A percentile compares a stretch with the other conserved stretches of the same genome.
phyloP scores from a whole-genome alignment of 2,888 invertebrate species.

The Nemapogon koenigi region DNA sequence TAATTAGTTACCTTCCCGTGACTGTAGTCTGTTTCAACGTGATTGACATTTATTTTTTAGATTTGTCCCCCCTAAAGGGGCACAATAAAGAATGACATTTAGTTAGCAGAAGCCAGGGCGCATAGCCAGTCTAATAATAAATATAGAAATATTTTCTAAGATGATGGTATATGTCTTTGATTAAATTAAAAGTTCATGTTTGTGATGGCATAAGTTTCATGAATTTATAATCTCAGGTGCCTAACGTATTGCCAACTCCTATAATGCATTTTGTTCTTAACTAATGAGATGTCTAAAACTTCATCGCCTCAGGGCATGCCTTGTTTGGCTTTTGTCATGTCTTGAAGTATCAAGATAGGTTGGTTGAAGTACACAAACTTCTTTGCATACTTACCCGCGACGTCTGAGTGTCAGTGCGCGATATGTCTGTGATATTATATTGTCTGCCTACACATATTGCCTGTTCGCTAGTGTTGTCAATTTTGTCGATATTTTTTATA shows the following conservation, averaged over 20 bases:
- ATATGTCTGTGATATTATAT: slow-evolving; percentile 60
- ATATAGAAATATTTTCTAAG: too few relatives aligned
- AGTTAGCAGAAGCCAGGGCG: too few relatives aligned
- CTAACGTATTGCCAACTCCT: slow-evolving; percentile 1
- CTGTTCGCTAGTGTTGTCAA: slow-evolving; percentile 28
- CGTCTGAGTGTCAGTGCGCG: slow-evolving; percentile 55
- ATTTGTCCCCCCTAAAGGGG: too few relatives aligned
- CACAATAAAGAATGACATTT: too few relatives aligned
- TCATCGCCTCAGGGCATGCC: slow-evolving; percentile 20
- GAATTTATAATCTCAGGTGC: too few relatives aligned
- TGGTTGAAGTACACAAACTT: slow-evolving; percentile 39
- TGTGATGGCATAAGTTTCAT: too few relatives aligned
- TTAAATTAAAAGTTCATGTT: too few relatives aligned
- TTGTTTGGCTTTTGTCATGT: slow-evolving; percentile 8
- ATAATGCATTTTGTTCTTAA: slow-evolving; percentile 9
- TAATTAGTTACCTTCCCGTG: too few relatives aligned
- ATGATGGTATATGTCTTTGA: too few relatives aligned
- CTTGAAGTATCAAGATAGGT: slow-evolving; percentile 42
- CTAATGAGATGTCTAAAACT: slow-evolving; percentile 31
- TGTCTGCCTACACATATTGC: slow-evolving; percentile 56
- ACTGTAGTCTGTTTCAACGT: too few relatives aligned
- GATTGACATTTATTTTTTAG: too few relatives aligned
- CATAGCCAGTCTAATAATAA: too few relatives aligned
- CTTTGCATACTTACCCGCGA: slow-evolving; percentile 60
- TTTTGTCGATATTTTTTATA: slow-evolving; percentile 9